Percentiles rank a stretch among this genome's conserved stretches.
Evolutionary conservation across 1,140 invertebrate species (phyloP).

Genomic region (Drosophila bocki): DNA sequence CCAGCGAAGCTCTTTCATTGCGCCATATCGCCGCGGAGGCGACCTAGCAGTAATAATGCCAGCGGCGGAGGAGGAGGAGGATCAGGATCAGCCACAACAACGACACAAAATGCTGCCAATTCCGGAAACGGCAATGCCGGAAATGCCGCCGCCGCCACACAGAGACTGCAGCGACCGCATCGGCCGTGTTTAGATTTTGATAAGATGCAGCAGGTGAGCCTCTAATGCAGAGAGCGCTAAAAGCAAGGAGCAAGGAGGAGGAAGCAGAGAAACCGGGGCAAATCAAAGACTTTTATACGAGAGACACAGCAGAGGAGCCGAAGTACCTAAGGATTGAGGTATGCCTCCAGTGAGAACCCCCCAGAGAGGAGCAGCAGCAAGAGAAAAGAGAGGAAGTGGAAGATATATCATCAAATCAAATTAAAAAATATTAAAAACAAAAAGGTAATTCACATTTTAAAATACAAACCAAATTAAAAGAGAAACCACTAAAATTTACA

Average conservation of each 20-base stretch:
- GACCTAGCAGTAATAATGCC: slow-evolving; percentile 86
- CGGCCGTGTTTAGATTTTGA: slow-evolving; percentile 97
- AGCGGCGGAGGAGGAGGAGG: slow-evolving; percentile 5
- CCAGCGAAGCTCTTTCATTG: slow-evolving; percentile 91
- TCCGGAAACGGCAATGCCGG: slow-evolving; percentile 26
- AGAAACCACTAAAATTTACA: slow-evolving; percentile 64
- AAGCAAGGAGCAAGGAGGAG: no score
- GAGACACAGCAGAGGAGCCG: slow-evolving; percentile 43
- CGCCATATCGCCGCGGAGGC: slow-evolving; percentile 88
- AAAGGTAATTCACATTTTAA: slow-evolving; percentile 72
- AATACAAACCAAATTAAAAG: slow-evolving; percentile 54
- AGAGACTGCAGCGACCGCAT: slow-evolving; percentile 88
- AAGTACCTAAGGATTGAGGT: slow-evolving; percentile 31
- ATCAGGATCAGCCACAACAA: slow-evolving; percentile 28
- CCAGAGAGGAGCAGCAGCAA: slow-evolving; percentile 30
- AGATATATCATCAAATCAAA: slow-evolving; percentile 79
- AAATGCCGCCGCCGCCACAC: slow-evolving; percentile 85
- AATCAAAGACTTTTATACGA: slow-evolving; percentile 84
- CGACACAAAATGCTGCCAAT: slow-evolving; percentile 50
- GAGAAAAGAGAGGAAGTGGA: background rate
- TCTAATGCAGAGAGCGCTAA: slow-evolving; percentile 81
- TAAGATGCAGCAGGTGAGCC: slow-evolving; percentile 93
- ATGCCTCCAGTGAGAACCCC: slow-evolving; percentile 2
- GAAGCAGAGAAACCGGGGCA: slow-evolving; percentile 52
- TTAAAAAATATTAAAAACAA: slow-evolving; percentile 65